phyloP scores from a whole-genome alignment of 1,140 invertebrate genomes.

The Pseudomyrmex concolor region DNA sequence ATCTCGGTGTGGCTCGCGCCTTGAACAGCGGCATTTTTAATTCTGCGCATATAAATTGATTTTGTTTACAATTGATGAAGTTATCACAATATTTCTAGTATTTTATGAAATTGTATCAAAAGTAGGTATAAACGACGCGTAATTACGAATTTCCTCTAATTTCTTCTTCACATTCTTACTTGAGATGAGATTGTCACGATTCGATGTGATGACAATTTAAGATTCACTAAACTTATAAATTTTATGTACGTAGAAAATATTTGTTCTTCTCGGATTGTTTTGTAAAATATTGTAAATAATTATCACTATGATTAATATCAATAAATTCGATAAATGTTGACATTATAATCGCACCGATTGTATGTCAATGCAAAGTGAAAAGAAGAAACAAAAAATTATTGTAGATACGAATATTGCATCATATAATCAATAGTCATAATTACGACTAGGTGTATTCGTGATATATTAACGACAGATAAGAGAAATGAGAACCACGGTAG shows the following conservation, averaged over 20 bases:
- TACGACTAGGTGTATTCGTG: no score
- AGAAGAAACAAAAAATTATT: no score
- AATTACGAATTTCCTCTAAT: not conserved
- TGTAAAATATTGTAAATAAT: not conserved
- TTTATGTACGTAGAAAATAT: no score
- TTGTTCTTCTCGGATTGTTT: not conserved
- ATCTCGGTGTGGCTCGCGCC: constrained; percentile 67
- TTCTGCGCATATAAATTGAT: constrained; percentile 7
- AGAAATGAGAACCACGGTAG: constrained; percentile 30
- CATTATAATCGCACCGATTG: no score
- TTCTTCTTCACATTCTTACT: not conserved
- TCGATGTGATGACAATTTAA: not conserved
- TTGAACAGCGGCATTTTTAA: constrained; percentile 79
- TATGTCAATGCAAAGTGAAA: no score
- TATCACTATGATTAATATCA: not conserved
- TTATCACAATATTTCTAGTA: not conserved
- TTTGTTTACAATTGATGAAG: not conserved
- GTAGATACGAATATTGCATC: no score
- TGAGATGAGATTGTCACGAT: not conserved
- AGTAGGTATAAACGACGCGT: not conserved
- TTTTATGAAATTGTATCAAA: constrained; percentile 7
- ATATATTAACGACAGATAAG: not conserved
- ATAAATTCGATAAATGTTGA: not conserved
- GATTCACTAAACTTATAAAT: no score
- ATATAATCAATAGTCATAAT: no score